Evolutionary conservation across 2,797 vertebrate genomes (phyloP).

Genomic region (Schizopygopsis pylzovi): DNA sequence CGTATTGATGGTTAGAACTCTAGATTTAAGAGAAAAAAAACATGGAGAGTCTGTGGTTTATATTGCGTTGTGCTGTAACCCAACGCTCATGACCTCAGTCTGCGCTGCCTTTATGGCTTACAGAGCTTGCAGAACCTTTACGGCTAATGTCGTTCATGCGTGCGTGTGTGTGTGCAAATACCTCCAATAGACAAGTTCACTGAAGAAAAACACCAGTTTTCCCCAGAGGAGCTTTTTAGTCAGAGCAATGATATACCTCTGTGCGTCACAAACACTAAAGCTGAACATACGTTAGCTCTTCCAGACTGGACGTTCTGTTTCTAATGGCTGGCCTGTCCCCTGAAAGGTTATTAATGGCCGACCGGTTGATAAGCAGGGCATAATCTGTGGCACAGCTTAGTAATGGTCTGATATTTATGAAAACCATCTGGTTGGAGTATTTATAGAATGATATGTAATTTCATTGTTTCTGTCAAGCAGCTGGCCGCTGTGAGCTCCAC

Average conservation of each 20-base stretch:
- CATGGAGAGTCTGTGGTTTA: not conserved
- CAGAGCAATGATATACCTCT: slow-evolving; percentile 57
- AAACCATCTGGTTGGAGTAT: slow-evolving; percentile 82
- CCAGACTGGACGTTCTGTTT: slow-evolving; percentile 39
- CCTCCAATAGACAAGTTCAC: slow-evolving; percentile 62
- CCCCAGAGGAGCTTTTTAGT: slow-evolving; percentile 45
- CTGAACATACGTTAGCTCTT: slow-evolving; percentile 60
- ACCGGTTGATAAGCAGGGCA: slow-evolving; percentile 66
- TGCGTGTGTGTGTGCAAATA: slow-evolving; percentile 38
- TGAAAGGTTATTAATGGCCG: slow-evolving; percentile 69
- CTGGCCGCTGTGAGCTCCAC: slow-evolving; percentile 79
- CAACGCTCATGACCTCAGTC: slow-evolving; percentile 32
- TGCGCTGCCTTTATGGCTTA: slow-evolving; percentile 20
- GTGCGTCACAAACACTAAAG: slow-evolving; percentile 64
- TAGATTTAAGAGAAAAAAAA: not conserved
- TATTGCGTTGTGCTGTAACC: slow-evolving; percentile 19
- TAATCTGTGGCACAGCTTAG: slow-evolving; percentile 72
- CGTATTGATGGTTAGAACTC: not conserved
- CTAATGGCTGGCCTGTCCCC: slow-evolving; percentile 49
- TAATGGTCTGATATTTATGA: slow-evolving; percentile 81
- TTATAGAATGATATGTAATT: slow-evolving; percentile 86
- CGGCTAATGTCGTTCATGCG: not conserved
- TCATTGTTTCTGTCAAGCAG: slow-evolving; percentile 82
- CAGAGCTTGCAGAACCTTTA: slow-evolving; percentile 32
- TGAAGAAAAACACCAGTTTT: slow-evolving; percentile 59